phyloP scores from a whole-genome alignment of 2,113 vertebrate species.

The Neoarius graeffei region DNA sequence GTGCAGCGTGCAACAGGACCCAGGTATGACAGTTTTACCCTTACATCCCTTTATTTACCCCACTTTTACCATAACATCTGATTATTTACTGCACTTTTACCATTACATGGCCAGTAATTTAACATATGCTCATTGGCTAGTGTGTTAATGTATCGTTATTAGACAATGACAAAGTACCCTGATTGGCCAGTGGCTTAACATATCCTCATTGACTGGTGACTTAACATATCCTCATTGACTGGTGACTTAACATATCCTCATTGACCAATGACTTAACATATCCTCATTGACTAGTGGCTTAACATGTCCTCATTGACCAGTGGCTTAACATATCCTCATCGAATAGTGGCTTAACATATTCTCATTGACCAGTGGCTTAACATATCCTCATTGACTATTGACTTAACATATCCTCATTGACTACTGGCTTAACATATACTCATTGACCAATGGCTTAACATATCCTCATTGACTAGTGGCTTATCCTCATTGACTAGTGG shows the following conservation, averaged over 20 bases:
- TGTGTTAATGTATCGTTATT: no score
- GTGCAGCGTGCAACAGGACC: background rate
- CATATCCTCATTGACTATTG: accelerated
- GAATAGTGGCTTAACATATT: background rate
- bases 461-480: background rate
- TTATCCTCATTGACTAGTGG: background rate
- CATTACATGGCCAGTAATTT: background rate
- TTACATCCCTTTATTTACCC: background rate
- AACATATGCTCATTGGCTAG: no score
- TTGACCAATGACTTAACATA: no score
- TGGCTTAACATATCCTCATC: background rate
- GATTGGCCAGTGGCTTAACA: no score
- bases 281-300: background rate
- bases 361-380: background rate
- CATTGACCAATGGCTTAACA: no score
- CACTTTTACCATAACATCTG: background rate
- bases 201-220: accelerated
- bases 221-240: background rate
- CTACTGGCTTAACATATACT: background rate
- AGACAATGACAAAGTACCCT: no score
- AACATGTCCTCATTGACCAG: no score
- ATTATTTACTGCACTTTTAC: background rate
- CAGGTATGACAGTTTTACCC: background rate
- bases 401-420: background rate
- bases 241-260: background rate